These are phyloP conservation scores for Tetramorium alpestre DNA, from an alignment of 1,140 invertebrate species.

Conservation along the genomic window DNA sequence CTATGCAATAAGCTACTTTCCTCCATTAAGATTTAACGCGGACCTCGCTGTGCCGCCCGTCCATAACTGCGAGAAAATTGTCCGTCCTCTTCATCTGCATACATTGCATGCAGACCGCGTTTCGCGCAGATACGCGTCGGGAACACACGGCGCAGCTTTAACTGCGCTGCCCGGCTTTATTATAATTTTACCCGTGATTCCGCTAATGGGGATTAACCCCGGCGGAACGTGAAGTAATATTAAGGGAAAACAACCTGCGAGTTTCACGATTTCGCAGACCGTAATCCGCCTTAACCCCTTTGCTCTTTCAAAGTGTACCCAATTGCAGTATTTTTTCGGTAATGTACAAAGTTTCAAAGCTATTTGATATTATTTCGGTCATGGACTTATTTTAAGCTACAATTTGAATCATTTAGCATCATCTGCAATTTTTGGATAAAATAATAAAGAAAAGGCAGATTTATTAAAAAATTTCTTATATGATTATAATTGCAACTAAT, in stretches of 20 bases:
- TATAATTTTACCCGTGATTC: constrained; percentile 72
- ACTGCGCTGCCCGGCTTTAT: constrained; percentile 53
- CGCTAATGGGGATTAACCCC: constrained; percentile 71
- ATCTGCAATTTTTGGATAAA: background rate
- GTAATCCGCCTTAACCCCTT: constrained; percentile 58
- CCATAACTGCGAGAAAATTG: constrained; percentile 51
- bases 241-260: constrained; percentile 58
- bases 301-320: background rate
- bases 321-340: background rate
- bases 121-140: constrained; percentile 34
- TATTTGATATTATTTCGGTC: background rate
- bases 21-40: constrained; percentile 55
- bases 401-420: background rate
- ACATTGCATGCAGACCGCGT: constrained; percentile 5
- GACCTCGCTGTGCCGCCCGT: background rate
- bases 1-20: constrained; percentile 46
- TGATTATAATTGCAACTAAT: background rate
- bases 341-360: background rate
- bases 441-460: background rate
- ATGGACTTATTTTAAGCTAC: background rate
- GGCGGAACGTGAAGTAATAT: constrained; percentile 65
- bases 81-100: constrained; percentile 48
- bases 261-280: constrained; percentile 48
- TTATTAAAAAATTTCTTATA: background rate
- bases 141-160: constrained; percentile 17